These are phyloP conservation scores for Drosophila equinoxialis DNA, from an alignment of 1,140 invertebrate genomes.

Conservation along the genomic window DNA sequence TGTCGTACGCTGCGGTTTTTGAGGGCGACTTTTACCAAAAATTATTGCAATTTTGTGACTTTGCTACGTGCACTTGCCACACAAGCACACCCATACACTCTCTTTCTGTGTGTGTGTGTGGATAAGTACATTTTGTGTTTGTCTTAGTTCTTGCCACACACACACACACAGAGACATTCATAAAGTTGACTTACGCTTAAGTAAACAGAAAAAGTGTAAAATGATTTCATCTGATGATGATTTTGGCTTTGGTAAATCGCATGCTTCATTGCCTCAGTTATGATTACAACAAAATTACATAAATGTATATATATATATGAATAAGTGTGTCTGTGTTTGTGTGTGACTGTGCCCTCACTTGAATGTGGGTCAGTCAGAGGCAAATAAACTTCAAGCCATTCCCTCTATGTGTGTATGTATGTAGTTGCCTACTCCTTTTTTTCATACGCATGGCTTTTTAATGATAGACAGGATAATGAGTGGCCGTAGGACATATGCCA, in stretches of 20 bases:
- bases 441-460: background rate
- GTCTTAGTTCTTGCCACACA: constrained; percentile 52
- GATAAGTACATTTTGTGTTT: constrained; percentile 58
- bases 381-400: constrained; percentile 11
- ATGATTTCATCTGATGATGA: constrained; percentile 77
- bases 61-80: constrained; percentile 62
- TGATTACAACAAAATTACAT: constrained; percentile 17
- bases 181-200: constrained; percentile 75
- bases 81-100: background rate
- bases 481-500: constrained; percentile 8
- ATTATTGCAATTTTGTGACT: constrained; percentile 77
- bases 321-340: constrained; percentile 22
- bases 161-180: constrained; percentile 40
- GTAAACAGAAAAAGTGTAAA: constrained; percentile 78
- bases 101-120: constrained; percentile 28
- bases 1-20: constrained; percentile 73
- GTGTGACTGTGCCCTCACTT: background rate
- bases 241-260: constrained; percentile 53
- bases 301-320: constrained; percentile 9
- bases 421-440: background rate
- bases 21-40: constrained; percentile 52
- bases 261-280: constrained; percentile 52
- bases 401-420: background rate
- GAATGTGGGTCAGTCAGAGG: background rate
- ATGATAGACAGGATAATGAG: constrained; percentile 15